Conservation (phyloP, 2,888 invertebrate genomes). For the Netelia virgata region DNA sequence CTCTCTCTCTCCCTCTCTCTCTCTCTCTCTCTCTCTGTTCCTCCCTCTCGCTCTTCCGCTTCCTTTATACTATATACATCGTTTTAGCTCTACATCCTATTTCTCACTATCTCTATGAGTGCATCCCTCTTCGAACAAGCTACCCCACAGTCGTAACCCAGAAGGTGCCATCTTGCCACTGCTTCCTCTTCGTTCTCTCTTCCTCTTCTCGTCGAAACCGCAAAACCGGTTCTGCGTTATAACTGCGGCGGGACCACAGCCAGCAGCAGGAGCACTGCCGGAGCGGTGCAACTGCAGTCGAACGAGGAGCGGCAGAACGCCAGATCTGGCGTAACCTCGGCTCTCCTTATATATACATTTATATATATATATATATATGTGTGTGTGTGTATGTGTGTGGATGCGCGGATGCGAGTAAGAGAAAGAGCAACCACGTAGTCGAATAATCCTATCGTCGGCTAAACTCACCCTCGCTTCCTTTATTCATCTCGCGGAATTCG, state of each 20-base stretch:
- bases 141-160: conserved; percentile 32
- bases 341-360: conserved; percentile 14
- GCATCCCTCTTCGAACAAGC: conserved; percentile 8
- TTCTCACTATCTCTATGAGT: background rate
- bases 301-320: conserved; percentile 23
- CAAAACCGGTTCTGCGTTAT: conserved; percentile 53
- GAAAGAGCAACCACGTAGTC: conserved; percentile 45
- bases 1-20: conserved; percentile 6
- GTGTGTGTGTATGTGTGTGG: conserved; percentile 14
- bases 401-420: conserved; percentile 25
- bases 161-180: conserved; percentile 36
- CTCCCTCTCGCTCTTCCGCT: conserved; percentile 11
- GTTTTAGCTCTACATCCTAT: background rate
- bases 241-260: conserved; percentile 49
- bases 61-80: conserved; percentile 5
- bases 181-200: conserved; percentile 16
- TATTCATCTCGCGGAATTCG: conserved; percentile 34
- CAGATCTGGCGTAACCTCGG: conserved; percentile 30
- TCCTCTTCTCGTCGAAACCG: conserved; percentile 32
- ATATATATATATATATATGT: conserved; percentile 16
- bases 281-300: conserved; percentile 56
- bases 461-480: conserved; percentile 45
- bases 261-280: conserved; percentile 35
- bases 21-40: conserved; percentile 1
- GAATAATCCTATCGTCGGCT: conserved; percentile 61